Percentiles rank a stretch among this genome's conserved stretches.
Evolutionary conservation across 1,140 invertebrate genomes (phyloP).

Genomic region (Sweltsa coloradensis): DNA sequence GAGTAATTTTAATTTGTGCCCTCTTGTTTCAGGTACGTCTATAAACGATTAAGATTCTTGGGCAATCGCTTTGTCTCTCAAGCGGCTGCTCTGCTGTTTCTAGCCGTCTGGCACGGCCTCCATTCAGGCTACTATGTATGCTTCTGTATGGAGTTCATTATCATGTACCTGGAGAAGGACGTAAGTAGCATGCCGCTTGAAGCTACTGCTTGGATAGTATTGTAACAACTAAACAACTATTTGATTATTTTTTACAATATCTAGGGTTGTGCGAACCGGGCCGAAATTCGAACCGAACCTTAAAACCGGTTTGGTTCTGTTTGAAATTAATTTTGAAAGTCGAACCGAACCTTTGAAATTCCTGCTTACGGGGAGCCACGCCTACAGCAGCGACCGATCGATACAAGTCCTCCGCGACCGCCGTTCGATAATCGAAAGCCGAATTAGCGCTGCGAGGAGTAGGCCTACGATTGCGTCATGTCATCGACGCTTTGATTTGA

Average conservation of each 20-base stretch:
- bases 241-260: constrained; percentile 1
- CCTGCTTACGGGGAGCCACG: too few species aligned
- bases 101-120: constrained; percentile 89
- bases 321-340: too few species aligned
- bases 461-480: too few species aligned
- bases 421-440: too few species aligned
- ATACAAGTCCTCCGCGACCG: too few species aligned
- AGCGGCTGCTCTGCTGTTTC: constrained; percentile 62
- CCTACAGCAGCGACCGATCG: too few species aligned
- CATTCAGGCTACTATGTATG: constrained; percentile 83
- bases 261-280: not conserved
- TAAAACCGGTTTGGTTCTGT: too few species aligned
- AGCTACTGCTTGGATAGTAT: not conserved
- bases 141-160: constrained; percentile 83
- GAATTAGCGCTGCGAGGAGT: too few species aligned
- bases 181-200: constrained; percentile 37
- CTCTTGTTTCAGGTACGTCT: constrained; percentile 52
- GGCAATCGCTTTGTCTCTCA: constrained; percentile 78
- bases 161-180: constrained; percentile 78
- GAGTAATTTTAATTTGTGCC: constrained; percentile 4
- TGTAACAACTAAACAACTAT: not conserved
- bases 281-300: too few species aligned
- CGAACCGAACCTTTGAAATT: too few species aligned
- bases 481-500: too few species aligned
- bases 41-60: constrained; percentile 82